A percentile compares a stretch with the other conserved stretches of the same genome.
Conservation (phyloP, 2,888 invertebrate genomes). For the Notodonta dromedarius region DNA sequence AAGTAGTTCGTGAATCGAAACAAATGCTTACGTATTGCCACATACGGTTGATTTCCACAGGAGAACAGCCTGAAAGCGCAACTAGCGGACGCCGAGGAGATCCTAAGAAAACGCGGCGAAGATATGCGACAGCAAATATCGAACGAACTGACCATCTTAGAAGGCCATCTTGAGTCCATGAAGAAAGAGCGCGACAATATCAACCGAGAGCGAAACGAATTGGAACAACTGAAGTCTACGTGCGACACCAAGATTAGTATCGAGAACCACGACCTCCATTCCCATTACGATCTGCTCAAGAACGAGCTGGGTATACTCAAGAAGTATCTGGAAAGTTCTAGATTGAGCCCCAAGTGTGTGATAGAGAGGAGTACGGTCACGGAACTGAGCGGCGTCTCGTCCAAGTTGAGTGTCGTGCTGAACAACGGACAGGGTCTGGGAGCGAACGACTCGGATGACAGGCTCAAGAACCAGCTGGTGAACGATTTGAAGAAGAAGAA, state of each 20-base stretch:
- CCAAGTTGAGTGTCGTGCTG: slow-evolving; percentile 40
- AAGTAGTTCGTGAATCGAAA: too few relatives aligned
- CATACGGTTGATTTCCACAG: slow-evolving; percentile 40
- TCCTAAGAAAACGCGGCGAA: slow-evolving; percentile 60
- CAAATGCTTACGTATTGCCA: too few relatives aligned
- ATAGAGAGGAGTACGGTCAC: slow-evolving; percentile 58
- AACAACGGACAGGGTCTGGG: slow-evolving; percentile 56
- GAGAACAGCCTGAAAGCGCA: slow-evolving; percentile 65
- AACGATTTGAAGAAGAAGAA: slow-evolving; percentile 74
- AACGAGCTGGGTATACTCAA: slow-evolving; percentile 58
- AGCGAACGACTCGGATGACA: slow-evolving; percentile 40
- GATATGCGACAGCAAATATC: slow-evolving; percentile 69
- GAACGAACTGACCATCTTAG: slow-evolving; percentile 59
- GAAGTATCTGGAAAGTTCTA: slow-evolving; percentile 53
- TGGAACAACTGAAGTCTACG: slow-evolving; percentile 25
- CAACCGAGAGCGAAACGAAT: slow-evolving; percentile 52
- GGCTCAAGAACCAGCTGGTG: slow-evolving; percentile 55
- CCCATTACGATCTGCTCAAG: slow-evolving; percentile 57
- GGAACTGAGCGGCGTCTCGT: slow-evolving; percentile 39
- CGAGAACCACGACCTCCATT: slow-evolving; percentile 45
- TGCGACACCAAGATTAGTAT: slow-evolving; percentile 19
- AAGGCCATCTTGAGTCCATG: slow-evolving; percentile 58
- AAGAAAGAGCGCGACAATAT: slow-evolving; percentile 64
- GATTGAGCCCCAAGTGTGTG: slow-evolving; percentile 49
- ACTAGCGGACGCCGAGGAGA: slow-evolving; percentile 59